A percentile compares a stretch with the other conserved stretches of the same genome.
These are phyloP conservation scores for Ornithoptera priamus DNA, from an alignment of 2,888 invertebrate genomes.

Conservation along the genomic window DNA sequence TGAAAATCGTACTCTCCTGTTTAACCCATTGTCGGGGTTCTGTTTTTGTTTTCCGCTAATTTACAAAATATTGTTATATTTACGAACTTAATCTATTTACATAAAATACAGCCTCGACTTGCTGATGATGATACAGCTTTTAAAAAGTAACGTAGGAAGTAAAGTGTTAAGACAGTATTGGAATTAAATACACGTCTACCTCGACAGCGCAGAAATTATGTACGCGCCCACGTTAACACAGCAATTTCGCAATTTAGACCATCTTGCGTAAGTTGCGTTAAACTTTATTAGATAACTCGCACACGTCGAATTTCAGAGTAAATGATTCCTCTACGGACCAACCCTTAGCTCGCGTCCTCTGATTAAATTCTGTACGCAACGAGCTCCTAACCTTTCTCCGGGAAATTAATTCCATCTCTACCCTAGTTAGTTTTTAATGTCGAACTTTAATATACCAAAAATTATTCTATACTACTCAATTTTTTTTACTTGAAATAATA, in stretches of 20 bases:
- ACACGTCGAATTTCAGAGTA: slow-evolving; percentile 26
- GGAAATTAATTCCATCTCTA: slow-evolving; percentile 39
- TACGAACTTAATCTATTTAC: too few species aligned
- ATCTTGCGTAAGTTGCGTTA: slow-evolving; percentile 25
- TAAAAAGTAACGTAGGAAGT: too few species aligned
- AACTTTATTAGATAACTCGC: slow-evolving; percentile 29
- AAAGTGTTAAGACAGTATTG: too few species aligned
- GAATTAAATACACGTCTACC: not conserved
- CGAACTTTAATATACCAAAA: slow-evolving; percentile 20
- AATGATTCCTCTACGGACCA: slow-evolving; percentile 28
- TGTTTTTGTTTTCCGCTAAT: too few species aligned
- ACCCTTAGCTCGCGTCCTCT: slow-evolving; percentile 37
- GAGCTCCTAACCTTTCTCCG: slow-evolving; percentile 40
- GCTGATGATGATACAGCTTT: too few species aligned
- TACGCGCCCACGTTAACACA: slow-evolving; percentile 16
- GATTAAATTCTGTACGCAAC: slow-evolving; percentile 43
- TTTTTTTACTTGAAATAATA: not conserved
- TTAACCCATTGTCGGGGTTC: too few species aligned
- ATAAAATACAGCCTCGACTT: too few species aligned
- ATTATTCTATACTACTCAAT: not conserved
- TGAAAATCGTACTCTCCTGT: too few species aligned
- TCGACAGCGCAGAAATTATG: not conserved
- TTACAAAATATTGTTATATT: too few species aligned
- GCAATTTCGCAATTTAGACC: slow-evolving; percentile 21
- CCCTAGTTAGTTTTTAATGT: slow-evolving; percentile 38